Base-by-base conservation (phyloP, 2,113 vertebrate species). In the Mesocricetus auratus region DNA sequence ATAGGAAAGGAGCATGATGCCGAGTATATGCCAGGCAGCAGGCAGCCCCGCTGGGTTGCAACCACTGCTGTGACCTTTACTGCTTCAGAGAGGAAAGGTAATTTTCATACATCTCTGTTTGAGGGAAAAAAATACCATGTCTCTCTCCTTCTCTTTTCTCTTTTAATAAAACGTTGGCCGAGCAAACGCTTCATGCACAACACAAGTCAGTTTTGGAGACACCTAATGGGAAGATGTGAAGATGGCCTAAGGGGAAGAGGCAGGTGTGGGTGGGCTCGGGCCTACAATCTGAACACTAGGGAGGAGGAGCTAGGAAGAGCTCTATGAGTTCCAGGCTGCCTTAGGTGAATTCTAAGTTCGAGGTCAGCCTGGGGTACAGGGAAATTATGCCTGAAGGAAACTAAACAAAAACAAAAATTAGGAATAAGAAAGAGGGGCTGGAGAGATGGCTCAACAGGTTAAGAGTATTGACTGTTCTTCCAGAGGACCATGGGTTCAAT, bases 61-160 rank as follows among this genome's bases (percentile, higher is more conserved):
- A 97, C 98, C 97, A 97, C 98, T 36, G 68, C 98, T 98, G 98
- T 98, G 98, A 98, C 98, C 98, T 98, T 99, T 98, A 97, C 94
- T 98, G 97, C 36, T 87, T 96, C 33, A 92, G 97, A 97, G 95
- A 93, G 97, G 79, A 97, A 97, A 96, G 97, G 97, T 97, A 97
- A 98, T 98, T 98, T 98, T 98, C 98, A 98, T 93, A 91, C 39
- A 94, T 85, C 8, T 82, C 94, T 98, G 89, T 90, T 96, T 97
- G 97, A 98, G 98, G 95, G 91, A 62, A 39, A 1, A 73, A 79
- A 85, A 47, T 86, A 92, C 89, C 94, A 97, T 83, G 69, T 68
- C 94, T 89, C 85, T n/a, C 87, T 90, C 29, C 83, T 75, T 60
- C 86, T 78, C 82, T 69, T 60, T 90, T 56, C 74, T 83, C 47